Evolutionary conservation across 2,113 vertebrate genomes (phyloP), one percentile per base, ranked within the genome.

Genomic region (Anarrhichthys ocellatus): DNA sequence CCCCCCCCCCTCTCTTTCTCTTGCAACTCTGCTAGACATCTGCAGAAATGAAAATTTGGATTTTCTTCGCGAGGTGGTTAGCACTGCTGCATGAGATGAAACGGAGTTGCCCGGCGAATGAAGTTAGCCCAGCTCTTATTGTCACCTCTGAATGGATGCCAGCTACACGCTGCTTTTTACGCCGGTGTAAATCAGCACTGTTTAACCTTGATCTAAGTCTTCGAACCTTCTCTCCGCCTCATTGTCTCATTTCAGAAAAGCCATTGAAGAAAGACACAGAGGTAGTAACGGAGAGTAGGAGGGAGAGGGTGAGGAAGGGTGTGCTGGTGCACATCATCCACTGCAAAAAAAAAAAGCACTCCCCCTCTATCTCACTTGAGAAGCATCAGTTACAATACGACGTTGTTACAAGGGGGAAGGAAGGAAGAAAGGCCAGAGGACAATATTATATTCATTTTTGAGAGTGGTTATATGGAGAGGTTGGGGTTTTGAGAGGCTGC

Each of bases 31-130:
- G 24, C 72, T 42, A 32, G 44, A 52, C 63, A 14, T 65, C 24
- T 58, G 32, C 67, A 62, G n/a, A 72, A 56, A 73, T 69, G 29
- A 56, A 56, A 54, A 75, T 68, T 58, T 34, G 29, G 29, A 40
- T 88, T 34, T 34, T 85, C 67, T 40, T 72, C n/a, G n/a, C 11
- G n/a, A 34, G 32, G 15, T 18, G 32, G 67, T 65, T 72, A 59
- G 71, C 29, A 11, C 24, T 40, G 52, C 32, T 65, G 50, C 65
- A 42, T 50, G 32, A 50, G 44, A 68, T 78, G 56, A 64, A 74
- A 71, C 9, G 58, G 74, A 74, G 38, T 40, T 75, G 54, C 44
- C n/a, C 36, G 17, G 29, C 9, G 24, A 48, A 50, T 46, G 15
- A 34, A 20, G 29, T 38, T 38, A 8, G 15, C 42, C 27, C n/a